Base-by-base conservation (phyloP, 2,888 invertebrate species). In the Bellardia pandia region DNA sequence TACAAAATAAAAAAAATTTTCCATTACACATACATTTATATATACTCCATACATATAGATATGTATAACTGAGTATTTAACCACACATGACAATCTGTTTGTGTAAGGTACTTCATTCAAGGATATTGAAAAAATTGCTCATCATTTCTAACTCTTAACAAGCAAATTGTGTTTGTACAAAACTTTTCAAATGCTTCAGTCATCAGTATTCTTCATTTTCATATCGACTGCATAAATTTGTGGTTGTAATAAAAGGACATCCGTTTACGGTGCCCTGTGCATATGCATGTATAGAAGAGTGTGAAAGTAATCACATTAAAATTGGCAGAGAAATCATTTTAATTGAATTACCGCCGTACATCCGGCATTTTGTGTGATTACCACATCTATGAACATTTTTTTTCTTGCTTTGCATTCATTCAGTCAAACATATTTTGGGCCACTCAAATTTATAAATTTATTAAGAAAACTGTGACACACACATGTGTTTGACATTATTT, bases 331-430 rank as follows among this genome's bases (percentile, higher is more conserved):
- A 74, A 84, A 74, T 84, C 81, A 77, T 81, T 84, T 81, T 84
- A 77, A 87, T 87, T 87, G 62, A 77, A 84, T 86, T 72, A 84
- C 84, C 72, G 64, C 56, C 30, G 53, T 62, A 80, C 74, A 81
- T 84, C 86, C 84, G 77, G 77, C 74, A 85, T 81, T 77, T 77
- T 80, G 60, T 81, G 74, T 81, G 84, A 56, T 64, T 81, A 48
- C 30, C 64, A 75, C 77, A 68, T 68, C 33, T 30, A 56, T 23
- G 16, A 62, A 76, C 30, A 72, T 11, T 71, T 80, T 79, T 62
- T 9, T 56, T 56, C 6, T 2, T 16, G 0, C 37, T 37, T 37
- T 3, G 3, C 69, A 40, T 16, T 33, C n/a, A 13, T 80, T 30
- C 6, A n/a, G 4, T 56, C n/a, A 77, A 40, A 51, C 37, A 30